Base-by-base conservation (phyloP, 1,140 invertebrate genomes). In the Neodiprion virginianus region DNA sequence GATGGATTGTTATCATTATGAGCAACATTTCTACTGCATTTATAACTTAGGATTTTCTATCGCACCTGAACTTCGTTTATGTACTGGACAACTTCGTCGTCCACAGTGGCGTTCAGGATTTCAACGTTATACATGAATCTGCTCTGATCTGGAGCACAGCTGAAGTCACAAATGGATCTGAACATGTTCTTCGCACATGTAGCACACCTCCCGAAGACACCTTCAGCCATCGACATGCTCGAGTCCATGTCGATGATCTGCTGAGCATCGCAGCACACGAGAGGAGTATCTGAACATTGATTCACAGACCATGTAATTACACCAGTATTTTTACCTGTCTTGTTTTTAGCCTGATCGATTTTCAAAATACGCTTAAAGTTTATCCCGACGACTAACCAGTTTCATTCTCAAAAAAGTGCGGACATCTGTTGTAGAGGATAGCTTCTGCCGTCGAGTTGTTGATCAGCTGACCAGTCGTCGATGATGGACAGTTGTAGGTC, bases 131-230 rank as follows among this genome's bases (percentile, higher is more conserved):
- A 83, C 11, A 90, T 75, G 77, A 91, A 93, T 69, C 86, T 79
- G 7, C 86, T 83, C 67, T 93, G 92, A 72, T 92, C 88, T 1
- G 90, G 85, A 1, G 87, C 87, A 83, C 93, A 94, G n/a, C 89
- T 91, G 80, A 92, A 88, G 76, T 90, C 88, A 77, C 93, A 94
- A 14, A 92, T 90, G 14, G 90, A 86, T 21, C 88, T 80, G 1
- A 87, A 88, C 68, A 92, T 87, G 76, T 93, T 94, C 72, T 85
- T 83, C 0, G 89, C 71, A 77, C 93, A 94, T 0, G 90, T 90
- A 9, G 90, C 89, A 80, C 93, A 94, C 11, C 93, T 86, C 7
- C 89, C 88, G 67, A 91, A 90, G 8, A 93, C 81, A 12, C 86
- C 86, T 12, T 91, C 91, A 1, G 90, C 90, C 73, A 90, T 85